Base-by-base conservation (phyloP, 2,113 vertebrate genomes). In the Candoia aspera region DNA sequence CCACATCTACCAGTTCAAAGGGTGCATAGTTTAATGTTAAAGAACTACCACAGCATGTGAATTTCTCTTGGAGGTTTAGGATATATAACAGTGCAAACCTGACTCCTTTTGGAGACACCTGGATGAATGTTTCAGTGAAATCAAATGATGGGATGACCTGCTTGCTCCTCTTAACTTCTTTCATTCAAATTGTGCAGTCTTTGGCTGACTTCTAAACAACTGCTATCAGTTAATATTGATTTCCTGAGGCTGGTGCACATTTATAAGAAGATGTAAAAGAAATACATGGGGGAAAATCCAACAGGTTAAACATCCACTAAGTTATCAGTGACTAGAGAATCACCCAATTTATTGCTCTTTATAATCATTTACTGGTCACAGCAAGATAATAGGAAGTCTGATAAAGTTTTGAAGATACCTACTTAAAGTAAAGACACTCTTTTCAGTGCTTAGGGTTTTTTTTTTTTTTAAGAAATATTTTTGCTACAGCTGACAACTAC, bases 151-250 rank as follows among this genome's bases (percentile, higher is more conserved):
- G 17, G 3, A 91, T 60, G 58, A 60, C 9, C 42, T 29, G n/a
- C 9, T 46, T 46, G 46, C 19, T 68, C 33, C 33, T 58, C 19
- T 62, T 37, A 88, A 79, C 0, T 23, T 2, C 58, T 90, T n/a
- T 84, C 55, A 84, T 59, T 58, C 55, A 11, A 88, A n/a, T 33
- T 53, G 87, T 62, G 19, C 13, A 9, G 5, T 19, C 84, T 5
- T 29, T 12, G 33, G 8, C 0, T 0, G 60, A 17, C 13, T 90
- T 86, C 21, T 62, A 23, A 92, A 91, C n/a, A 85, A 53, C 12
- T n/a, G 46, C 42, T 49, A 49, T 60, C 58, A 91, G 60, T 91
- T 49, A 42, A 60, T 91, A 60, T 42, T 91, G 37, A 90, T 90
- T 90, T 84, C 11, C 54, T 37, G 29, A 21, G 8, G 21, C 58